Evolutionary conservation across 2,113 vertebrate species (phyloP).

Genomic region (Solea senegalensis): DNA sequence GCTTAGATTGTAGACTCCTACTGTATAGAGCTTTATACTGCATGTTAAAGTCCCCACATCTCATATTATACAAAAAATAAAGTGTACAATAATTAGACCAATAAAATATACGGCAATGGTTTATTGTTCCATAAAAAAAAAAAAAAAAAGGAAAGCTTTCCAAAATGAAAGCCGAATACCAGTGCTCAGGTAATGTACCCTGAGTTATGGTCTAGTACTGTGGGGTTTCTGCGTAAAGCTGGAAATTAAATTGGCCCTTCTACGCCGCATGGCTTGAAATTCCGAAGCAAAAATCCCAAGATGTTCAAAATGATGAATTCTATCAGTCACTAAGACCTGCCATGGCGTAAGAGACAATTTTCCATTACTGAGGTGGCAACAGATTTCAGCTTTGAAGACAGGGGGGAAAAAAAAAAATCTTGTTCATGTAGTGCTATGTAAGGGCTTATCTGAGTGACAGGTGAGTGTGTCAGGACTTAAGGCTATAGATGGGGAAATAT

Average conservation of each 20-base stretch:
- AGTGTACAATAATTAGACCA: background rate
- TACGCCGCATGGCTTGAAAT: constrained; percentile 51
- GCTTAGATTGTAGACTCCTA: background rate
- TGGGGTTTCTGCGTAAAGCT: constrained; percentile 43
- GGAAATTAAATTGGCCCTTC: constrained; percentile 71
- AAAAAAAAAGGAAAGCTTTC: background rate
- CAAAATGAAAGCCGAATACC: constrained; percentile 24
- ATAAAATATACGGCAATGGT: constrained; percentile 1
- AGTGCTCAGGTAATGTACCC: constrained; percentile 43
- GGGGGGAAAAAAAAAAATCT: constrained; percentile 9
- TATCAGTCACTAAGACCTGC: constrained; percentile 74
- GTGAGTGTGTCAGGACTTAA: constrained; percentile 67
- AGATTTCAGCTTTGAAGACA: constrained; percentile 70
- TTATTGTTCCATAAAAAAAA: constrained; percentile 47
- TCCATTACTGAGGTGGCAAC: constrained; percentile 75
- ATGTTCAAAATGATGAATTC: constrained; percentile 75
- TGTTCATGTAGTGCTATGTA: constrained; percentile 63
- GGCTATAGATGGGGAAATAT: constrained; percentile 48
- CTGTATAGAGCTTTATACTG: background rate
- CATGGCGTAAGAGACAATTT: constrained; percentile 74
- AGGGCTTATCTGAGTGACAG: constrained; percentile 75
- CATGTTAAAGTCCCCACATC: background rate
- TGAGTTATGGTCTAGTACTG: constrained; percentile 59
- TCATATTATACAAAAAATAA: background rate
- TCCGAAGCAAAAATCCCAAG: constrained; percentile 66